A percentile compares a stretch with the other conserved stretches of the same genome.
phyloP scores from a whole-genome alignment of 1,140 invertebrate genomes.

The Pogonomyrmex californicus region DNA sequence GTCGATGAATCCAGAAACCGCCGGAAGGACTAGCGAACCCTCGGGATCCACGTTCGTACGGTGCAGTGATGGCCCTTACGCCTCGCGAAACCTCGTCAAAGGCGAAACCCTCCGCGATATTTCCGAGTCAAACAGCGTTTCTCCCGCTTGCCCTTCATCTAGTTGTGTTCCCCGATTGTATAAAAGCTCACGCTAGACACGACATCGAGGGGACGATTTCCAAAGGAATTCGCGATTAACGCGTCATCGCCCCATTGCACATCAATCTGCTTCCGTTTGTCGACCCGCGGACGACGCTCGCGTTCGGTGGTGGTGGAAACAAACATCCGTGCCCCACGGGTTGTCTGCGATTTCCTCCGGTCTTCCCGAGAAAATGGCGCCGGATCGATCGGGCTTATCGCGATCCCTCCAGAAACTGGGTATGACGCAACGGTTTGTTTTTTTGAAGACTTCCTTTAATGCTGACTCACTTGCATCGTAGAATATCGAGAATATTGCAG shows the following conservation, averaged over 20 bases:
- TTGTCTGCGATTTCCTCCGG: slow-evolving; percentile 59
- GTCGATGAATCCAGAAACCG: slow-evolving; percentile 24
- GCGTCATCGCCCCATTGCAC: slow-evolving; percentile 65
- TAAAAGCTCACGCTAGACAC: slow-evolving; percentile 58
- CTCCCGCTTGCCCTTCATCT: slow-evolving; percentile 60
- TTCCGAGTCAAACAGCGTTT: slow-evolving; percentile 72
- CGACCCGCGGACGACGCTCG: slow-evolving; percentile 34
- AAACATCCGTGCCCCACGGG: slow-evolving; percentile 53
- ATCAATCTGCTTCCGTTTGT: slow-evolving; percentile 72
- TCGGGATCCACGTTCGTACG: slow-evolving; percentile 40
- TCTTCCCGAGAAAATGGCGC: slow-evolving; percentile 57
- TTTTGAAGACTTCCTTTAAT: neutral
- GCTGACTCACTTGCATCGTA: slow-evolving; percentile 7
- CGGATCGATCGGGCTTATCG: slow-evolving; percentile 58
- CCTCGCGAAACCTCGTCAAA: slow-evolving; percentile 66
- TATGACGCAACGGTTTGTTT: slow-evolving; percentile 35
- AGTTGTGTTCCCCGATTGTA: slow-evolving; percentile 34
- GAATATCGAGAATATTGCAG: neutral
- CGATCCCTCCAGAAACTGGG: slow-evolving; percentile 25
- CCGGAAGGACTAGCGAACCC: slow-evolving; percentile 53
- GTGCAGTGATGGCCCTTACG: slow-evolving; percentile 65
- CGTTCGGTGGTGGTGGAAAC: slow-evolving; percentile 46
- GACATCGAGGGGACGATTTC: slow-evolving; percentile 61
- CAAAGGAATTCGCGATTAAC: slow-evolving; percentile 70
- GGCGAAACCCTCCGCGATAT: slow-evolving; percentile 74